Base-by-base conservation (phyloP, 2,113 vertebrate species). In the Telmatochromis sp. region DNA sequence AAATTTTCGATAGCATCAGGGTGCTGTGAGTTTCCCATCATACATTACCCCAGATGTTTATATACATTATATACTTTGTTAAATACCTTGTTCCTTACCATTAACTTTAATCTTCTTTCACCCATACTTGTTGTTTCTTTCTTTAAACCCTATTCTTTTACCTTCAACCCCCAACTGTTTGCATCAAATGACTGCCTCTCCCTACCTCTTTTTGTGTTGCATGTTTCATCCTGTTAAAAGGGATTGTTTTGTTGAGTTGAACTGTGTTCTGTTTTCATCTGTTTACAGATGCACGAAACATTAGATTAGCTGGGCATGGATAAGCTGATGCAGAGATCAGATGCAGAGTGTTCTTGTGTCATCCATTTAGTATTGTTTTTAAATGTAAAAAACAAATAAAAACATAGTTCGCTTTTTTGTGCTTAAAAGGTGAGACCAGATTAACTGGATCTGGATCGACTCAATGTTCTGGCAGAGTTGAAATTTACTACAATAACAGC, bases 401-500 rank as follows among this genome's bases (percentile, higher is more conserved):
- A 51, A 2, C 4, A 51, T 51, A n/a, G 49, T 51, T 51, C 0
- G 0, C 2, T 51, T 51, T 51, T 10, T 51, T 51, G 49, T 51
- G 49, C 49, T 51, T 51, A n/a, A 51, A n/a, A 51, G 49, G 49
- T 51, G 49, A 51, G 19, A 51, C 5, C 3, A 51, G 2, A 51
- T 49, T 49, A 49, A 1, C 15, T 49, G 47, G 47, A 8, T 17
- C 47, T 49, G 47, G 47, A 9, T 49, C 15, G 0, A 19, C 7
- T 49, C 7, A 0, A 0, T 49, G 47, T 0, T 49, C 47, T 19
- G 47, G 47, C 1, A 19, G 47, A 49, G 14, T 17, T 47, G 45
- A 47, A 4, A 0, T 47, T 45, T 45, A 45, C 0, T 0, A 15
- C 42, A 45, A 7, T 45, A 45, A 45, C 2, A 4, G 0, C 42